Base-by-base conservation (phyloP, 1,140 invertebrate genomes). In the Drosophila sp. region DNA sequence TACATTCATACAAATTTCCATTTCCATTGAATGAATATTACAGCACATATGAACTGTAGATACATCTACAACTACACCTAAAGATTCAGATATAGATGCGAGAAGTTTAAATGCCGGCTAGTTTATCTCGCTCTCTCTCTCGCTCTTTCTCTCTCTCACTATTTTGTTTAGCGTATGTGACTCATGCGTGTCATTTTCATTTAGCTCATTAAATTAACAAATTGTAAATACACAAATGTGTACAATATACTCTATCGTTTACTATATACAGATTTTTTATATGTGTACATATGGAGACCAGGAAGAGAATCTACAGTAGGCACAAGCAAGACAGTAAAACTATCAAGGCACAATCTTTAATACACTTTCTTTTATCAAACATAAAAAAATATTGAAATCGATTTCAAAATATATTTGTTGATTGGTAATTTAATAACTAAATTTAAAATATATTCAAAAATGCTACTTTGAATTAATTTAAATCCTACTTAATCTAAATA, bases 11-110 rank as follows among this genome's bases (percentile, higher is more conserved):
- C 48, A 16, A 21, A 66, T 84, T 80, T 77, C 78, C 74, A 66
- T 84, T 80, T 77, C 78, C 74, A 87, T 72, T 81, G 82, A 84
- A 87, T 48, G 72, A 46, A 70, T 51, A 46, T 48, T 45, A 53
- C 40, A 65, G 21, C 13, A 1, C 50, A 53, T 36, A 53, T 53
- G 32, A 53, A 54, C 36, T 11, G 41, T 34, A 53, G 18, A 53
- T 58, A 65, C 58, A 46, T 34, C 41, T 45, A 50, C 74, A 64
- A 16, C 16, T 11, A 9, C 7, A 32, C 18, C 53, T 48, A 41
- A 56, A 72, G 36, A 25, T 13, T 11, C 9, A 27, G 38, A 54
- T 43, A 41, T 29, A 67, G 18, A 56, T 40, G 51, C 46, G 48
- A 29, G 71, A 51, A 58, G 50, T 45, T 59, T 40, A 41, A 41